These are phyloP conservation scores for Chaunax sp. DNA, from an alignment of 2,797 vertebrate species.

Conservation along the genomic window DNA sequence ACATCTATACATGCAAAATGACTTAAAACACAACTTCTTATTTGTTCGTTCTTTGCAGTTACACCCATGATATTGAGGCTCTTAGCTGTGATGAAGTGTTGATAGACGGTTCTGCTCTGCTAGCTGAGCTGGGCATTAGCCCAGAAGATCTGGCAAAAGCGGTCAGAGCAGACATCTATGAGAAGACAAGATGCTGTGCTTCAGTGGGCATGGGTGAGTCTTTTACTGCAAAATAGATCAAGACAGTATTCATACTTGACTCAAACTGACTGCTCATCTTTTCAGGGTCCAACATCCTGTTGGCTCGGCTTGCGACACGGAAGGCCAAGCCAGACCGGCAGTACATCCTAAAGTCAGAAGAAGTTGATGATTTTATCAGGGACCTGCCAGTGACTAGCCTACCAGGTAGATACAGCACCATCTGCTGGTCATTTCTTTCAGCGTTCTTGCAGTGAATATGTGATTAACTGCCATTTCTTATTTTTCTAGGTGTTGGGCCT, in stretches of 20 bases:
- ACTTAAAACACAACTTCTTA: background rate
- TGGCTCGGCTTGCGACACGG: constrained; percentile 96
- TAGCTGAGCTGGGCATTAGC: constrained; percentile 88
- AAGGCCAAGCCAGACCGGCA: constrained; percentile 97
- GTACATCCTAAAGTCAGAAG: constrained; percentile 91
- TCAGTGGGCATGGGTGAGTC: constrained; percentile 96
- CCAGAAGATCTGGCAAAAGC: constrained; percentile 90
- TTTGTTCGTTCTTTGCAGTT: constrained; percentile 82
- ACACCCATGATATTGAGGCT: constrained; percentile 96
- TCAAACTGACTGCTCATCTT: constrained; percentile 32
- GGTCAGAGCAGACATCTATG: constrained; percentile 91
- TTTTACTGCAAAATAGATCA: constrained; percentile 18
- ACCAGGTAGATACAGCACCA: constrained; percentile 86
- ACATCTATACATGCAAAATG: background rate
- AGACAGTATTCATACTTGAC: background rate
- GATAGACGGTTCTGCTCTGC: constrained; percentile 90
- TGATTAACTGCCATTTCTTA: background rate
- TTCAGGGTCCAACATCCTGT: constrained; percentile 96
- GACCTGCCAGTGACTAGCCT: constrained; percentile 91
- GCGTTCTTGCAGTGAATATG: background rate
- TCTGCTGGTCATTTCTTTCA: constrained; percentile 34
- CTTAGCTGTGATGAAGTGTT: constrained; percentile 98
- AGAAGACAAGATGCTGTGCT: constrained; percentile 92
- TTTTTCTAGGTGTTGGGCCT: constrained; percentile 91
- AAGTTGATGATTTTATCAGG: constrained; percentile 97